A percentile compares a stretch with the other conserved stretches of the same genome.
Evolutionary conservation across 2,113 vertebrate species (phyloP).

Genomic region (Cephalopterus ornatus): DNA sequence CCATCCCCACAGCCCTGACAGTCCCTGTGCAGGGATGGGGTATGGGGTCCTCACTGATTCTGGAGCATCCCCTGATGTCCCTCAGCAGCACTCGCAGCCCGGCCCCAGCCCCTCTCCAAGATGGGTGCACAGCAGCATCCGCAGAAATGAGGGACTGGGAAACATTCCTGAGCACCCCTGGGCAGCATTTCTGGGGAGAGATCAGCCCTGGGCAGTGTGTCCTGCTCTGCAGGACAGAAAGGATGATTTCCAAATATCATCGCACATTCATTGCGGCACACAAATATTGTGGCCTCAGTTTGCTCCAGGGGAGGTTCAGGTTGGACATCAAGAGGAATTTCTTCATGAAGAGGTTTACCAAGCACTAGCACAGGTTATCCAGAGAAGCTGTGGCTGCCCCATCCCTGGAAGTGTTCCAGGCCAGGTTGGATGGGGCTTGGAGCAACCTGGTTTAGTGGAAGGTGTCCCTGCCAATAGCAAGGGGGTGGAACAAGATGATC

Average conservation of each 20-base stretch:
- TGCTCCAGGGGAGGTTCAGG: not conserved
- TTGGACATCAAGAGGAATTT: not conserved
- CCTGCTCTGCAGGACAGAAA: not conserved
- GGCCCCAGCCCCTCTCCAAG: not conserved
- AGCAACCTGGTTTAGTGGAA: not conserved
- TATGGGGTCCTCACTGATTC: fast-evolving
- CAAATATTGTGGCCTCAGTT: not conserved
- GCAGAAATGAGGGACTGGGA: not conserved
- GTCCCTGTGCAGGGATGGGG: fast-evolving
- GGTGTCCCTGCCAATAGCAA: not conserved
- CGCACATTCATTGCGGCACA: not conserved
- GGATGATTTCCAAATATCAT: not conserved
- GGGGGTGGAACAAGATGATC: not conserved
- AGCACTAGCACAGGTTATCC: not conserved
- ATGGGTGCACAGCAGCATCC: fast-evolving
- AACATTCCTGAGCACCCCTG: not conserved
- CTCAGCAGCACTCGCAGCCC: fast-evolving
- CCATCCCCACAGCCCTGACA: not conserved
- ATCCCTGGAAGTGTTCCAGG: not conserved
- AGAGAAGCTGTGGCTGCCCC: not conserved
- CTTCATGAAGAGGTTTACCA: fast-evolving
- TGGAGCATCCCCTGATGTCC: not conserved
- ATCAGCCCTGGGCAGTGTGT: not conserved
- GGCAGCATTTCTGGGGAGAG: not conserved
- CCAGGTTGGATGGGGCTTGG: fast-evolving